Percentiles rank a stretch among this genome's conserved stretches.
Evolutionary conservation across 2,888 invertebrate genomes (phyloP).

Genomic region (Tipula confusa): DNA sequence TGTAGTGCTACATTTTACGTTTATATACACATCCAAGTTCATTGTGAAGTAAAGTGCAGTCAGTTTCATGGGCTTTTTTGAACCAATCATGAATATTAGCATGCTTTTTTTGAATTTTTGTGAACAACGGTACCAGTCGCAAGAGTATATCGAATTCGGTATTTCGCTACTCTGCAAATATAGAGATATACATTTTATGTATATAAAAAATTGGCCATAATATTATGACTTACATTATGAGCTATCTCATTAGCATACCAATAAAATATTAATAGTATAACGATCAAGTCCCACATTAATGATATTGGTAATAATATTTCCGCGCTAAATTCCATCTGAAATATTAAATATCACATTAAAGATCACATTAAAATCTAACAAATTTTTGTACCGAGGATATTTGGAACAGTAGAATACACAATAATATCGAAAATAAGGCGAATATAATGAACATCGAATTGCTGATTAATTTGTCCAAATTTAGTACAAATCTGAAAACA

Average conservation of each 20-base stretch:
- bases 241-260: too few relatives aligned
- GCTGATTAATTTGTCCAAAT: constrained; percentile 29
- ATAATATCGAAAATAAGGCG: constrained; percentile 32
- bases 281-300: too few relatives aligned
- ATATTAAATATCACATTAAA: too few relatives aligned
- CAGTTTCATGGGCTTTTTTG: constrained; percentile 30
- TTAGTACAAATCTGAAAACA: background rate
- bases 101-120: background rate
- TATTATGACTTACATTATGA: too few relatives aligned
- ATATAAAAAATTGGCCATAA: too few relatives aligned
- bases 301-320: too few relatives aligned
- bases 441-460: constrained; percentile 32
- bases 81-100: constrained; percentile 32
- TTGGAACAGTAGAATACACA: constrained; percentile 32
- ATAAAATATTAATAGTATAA: too few relatives aligned
- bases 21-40: background rate
- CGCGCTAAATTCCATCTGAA: too few relatives aligned
- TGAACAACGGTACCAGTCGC: constrained; percentile 32
- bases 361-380: background rate
- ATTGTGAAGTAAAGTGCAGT: background rate
- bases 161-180: constrained; percentile 29
- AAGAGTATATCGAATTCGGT: constrained; percentile 29
- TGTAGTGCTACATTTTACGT: background rate
- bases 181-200: too few relatives aligned
- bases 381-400: background rate